phyloP scores from a whole-genome alignment of 2,113 vertebrate genomes.

The Brienomyrus brachyistius region DNA sequence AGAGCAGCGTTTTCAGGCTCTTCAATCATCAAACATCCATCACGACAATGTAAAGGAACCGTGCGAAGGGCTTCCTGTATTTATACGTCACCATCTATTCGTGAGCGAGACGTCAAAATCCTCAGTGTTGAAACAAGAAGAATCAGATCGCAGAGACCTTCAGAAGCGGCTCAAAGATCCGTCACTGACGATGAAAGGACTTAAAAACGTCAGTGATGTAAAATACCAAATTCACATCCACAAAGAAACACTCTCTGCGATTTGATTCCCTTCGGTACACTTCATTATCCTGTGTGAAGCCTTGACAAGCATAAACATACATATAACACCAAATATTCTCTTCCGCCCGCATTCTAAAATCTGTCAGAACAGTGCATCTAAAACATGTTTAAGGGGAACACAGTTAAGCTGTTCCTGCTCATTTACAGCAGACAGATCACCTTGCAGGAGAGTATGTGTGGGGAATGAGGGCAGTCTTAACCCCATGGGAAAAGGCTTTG shows the following conservation, averaged over 20 bases:
- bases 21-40: background rate
- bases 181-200: background rate
- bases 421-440: background rate
- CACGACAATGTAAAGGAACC: background rate
- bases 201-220: background rate
- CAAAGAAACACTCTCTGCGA: background rate
- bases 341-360: background rate
- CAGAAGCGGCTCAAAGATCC: background rate
- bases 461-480: background rate
- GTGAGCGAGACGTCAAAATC: background rate
- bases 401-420: background rate
- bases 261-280: background rate
- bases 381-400: background rate
- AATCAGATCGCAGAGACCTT: background rate
- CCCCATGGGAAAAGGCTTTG: background rate
- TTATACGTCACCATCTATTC: background rate
- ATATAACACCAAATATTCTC: background rate
- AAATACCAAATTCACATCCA: slow-evolving; percentile 2
- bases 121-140: background rate
- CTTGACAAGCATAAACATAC: background rate
- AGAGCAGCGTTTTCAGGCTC: background rate
- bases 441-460: background rate
- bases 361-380: background rate
- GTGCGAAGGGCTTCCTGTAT: background rate
- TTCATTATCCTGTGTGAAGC: background rate